phyloP scores from a whole-genome alignment of 2,113 vertebrate genomes.

The Cyphomyrus discorhynchus region DNA sequence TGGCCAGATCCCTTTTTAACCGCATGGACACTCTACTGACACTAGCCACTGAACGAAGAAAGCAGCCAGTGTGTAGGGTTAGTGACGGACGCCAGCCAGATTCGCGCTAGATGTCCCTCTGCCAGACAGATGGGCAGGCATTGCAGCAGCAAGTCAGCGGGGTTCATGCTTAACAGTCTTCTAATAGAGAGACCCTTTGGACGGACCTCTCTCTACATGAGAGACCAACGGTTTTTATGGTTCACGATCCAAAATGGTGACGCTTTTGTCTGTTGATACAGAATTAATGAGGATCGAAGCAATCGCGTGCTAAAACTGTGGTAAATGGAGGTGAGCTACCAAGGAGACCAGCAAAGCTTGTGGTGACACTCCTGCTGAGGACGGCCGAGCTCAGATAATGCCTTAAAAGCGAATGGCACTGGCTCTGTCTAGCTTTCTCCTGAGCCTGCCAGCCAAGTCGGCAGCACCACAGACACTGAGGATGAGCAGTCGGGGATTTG shows the following conservation, averaged over 20 bases:
- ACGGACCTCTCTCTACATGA: neutral
- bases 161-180: neutral
- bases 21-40: neutral
- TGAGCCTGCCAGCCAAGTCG: neutral
- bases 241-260: neutral
- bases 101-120: neutral
- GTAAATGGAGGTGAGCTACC: neutral
- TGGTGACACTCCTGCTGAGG: neutral
- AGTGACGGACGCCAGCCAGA: neutral
- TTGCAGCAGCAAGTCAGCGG: neutral
- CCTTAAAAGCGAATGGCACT: neutral
- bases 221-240: neutral
- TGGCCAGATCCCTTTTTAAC: neutral
- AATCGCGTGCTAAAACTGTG: neutral
- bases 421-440: neutral
- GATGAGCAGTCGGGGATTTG: conserved; percentile 38
- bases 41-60: neutral
- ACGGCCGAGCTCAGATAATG: neutral
- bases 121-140: neutral
- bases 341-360: neutral
- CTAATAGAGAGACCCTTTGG: neutral
- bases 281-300: neutral
- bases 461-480: neutral
- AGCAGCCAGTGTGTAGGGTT: neutral
- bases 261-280: neutral